A percentile compares a stretch with the other conserved stretches of the same genome.
These are phyloP conservation scores for Pherbina coryleti DNA, from an alignment of 2,888 invertebrate genomes.

Conservation along the genomic window DNA sequence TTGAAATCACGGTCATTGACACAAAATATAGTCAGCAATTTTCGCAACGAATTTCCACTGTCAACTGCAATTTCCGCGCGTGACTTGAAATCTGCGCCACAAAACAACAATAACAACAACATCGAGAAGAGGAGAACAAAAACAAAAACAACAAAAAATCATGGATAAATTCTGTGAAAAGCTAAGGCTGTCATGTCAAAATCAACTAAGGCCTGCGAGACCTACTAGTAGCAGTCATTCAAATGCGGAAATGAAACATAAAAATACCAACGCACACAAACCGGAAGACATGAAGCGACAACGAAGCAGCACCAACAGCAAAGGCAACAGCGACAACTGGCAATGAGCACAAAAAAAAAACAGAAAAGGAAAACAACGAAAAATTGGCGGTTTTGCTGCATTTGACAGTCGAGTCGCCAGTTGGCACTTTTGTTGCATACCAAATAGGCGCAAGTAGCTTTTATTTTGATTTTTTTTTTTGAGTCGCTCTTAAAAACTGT, in stretches of 20 bases:
- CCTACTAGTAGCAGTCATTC: too few species aligned
- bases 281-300: not conserved
- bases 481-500: too few species aligned
- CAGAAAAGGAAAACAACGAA: too few species aligned
- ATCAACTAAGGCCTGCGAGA: not conserved
- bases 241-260: not conserved
- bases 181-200: not conserved
- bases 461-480: too few species aligned
- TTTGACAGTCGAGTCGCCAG: too few species aligned
- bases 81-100: too few species aligned
- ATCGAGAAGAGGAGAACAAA: too few species aligned
- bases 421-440: too few species aligned
- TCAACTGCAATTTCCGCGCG: slow-evolving; percentile 54
- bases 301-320: not conserved
- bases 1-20: slow-evolving; percentile 11
- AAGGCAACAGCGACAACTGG: not conserved
- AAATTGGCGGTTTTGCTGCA: too few species aligned
- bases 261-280: not conserved
- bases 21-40: not conserved
- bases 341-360: not conserved
- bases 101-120: too few species aligned
- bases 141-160: not conserved
- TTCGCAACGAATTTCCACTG: slow-evolving; percentile 43
- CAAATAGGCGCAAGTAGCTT: too few species aligned
- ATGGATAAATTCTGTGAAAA: not conserved